phyloP scores from a whole-genome alignment of 2,797 vertebrate species.

The Moxostoma hubbsi region DNA sequence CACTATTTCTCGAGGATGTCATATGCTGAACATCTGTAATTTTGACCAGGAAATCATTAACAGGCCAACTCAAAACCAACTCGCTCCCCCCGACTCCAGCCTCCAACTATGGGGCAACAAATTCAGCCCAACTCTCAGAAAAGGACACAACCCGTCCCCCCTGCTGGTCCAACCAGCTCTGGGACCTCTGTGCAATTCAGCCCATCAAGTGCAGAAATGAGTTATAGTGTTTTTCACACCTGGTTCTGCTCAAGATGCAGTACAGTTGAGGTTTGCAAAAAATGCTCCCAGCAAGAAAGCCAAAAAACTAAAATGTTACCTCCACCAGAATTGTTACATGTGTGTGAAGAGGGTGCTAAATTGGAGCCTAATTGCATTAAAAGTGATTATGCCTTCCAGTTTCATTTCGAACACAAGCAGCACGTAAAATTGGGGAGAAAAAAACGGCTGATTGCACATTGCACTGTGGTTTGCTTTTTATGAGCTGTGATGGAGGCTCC shows the following conservation, averaged over 20 bases:
- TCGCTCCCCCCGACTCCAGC: constrained; percentile 16
- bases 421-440: constrained; percentile 77
- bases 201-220: constrained; percentile 83
- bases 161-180: constrained; percentile 56
- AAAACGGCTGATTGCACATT: constrained; percentile 67
- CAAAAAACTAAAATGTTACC: constrained; percentile 71
- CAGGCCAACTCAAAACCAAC: constrained; percentile 64
- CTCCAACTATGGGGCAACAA: constrained; percentile 52
- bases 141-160: constrained; percentile 34
- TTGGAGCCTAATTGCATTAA: constrained; percentile 98
- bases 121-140: constrained; percentile 50
- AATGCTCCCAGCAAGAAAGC: constrained; percentile 74
- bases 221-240: constrained; percentile 90
- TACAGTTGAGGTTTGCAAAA: constrained; percentile 78
- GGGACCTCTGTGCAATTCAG: constrained; percentile 58
- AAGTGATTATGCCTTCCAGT: constrained; percentile 94
- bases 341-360: constrained; percentile 91
- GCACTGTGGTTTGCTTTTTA: constrained; percentile 92
- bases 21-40: constrained; percentile 90
- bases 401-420: constrained; percentile 88
- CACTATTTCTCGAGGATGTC: constrained; percentile 87
- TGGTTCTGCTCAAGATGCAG: constrained; percentile 89
- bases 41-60: constrained; percentile 87
- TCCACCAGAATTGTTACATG: constrained; percentile 89
- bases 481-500: constrained; percentile 91